Percentiles rank a stretch among this genome's conserved stretches.
Evolutionary conservation across 2,888 invertebrate genomes (phyloP).

Genomic region (Orchesellides sinensis): DNA sequence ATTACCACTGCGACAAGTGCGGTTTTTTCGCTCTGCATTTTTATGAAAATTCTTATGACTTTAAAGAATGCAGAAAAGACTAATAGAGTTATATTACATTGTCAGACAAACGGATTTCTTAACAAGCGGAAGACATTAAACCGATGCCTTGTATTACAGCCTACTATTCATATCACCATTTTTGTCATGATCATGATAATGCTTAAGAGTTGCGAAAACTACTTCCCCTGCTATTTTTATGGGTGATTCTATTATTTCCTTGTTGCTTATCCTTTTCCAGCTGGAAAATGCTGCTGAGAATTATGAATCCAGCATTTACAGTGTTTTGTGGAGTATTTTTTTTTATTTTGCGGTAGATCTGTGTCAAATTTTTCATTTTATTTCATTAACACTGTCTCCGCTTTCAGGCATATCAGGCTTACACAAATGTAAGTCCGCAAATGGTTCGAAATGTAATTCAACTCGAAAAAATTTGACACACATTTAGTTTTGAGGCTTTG

Average conservation of each 20-base stretch:
- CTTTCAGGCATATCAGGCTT: background rate
- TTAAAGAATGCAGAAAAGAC: constrained; percentile 7
- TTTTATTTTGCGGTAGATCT: background rate
- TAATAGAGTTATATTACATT: constrained; percentile 20
- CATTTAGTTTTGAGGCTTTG: too few relatives aligned
- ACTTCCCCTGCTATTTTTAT: constrained; percentile 21
- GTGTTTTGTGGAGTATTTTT: background rate
- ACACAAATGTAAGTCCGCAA: too few relatives aligned
- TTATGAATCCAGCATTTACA: constrained; percentile 2
- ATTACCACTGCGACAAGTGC: constrained; percentile 11
- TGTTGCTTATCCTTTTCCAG: constrained; percentile 11
- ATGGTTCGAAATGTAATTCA: too few relatives aligned
- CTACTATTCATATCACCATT: constrained; percentile 32
- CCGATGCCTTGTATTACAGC: constrained; percentile 30
- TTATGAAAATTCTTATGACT: constrained; percentile 24
- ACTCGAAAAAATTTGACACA: too few relatives aligned
- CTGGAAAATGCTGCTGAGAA: background rate
- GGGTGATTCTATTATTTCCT: constrained; percentile 27
- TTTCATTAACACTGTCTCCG: constrained; percentile 12
- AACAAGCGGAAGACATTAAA: constrained; percentile 31
- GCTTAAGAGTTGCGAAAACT: background rate
- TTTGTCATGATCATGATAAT: constrained; percentile 30
- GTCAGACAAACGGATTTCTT: constrained; percentile 8
- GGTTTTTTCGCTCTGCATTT: constrained; percentile 22
- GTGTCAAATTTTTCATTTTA: constrained; percentile 20